Conservation (phyloP, 2,797 vertebrate species). For the Miichthys miiuy region DNA sequence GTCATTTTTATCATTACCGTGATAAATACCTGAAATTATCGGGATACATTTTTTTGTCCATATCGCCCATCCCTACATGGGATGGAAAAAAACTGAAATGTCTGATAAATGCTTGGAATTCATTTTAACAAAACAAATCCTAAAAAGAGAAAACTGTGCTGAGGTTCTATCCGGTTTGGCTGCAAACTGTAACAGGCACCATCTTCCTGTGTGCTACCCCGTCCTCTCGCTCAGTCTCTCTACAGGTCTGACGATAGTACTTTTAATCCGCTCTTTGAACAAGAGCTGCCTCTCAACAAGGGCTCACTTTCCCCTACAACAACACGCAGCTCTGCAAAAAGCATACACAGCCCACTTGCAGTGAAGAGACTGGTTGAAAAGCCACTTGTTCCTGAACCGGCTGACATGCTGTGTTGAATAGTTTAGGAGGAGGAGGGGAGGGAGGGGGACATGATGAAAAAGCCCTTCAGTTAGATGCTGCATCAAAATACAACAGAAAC, state of each 20-base stretch:
- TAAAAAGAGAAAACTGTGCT: neutral
- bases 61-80: neutral
- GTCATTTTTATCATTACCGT: no score
- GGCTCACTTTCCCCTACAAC: conserved; percentile 44
- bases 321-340: conserved; percentile 30
- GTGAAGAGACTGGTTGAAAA: conserved; percentile 45
- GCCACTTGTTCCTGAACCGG: conserved; percentile 36
- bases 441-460: neutral
- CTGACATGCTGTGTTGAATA: conserved; percentile 31
- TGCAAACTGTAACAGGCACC: conserved; percentile 24
- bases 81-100: neutral
- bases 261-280: conserved; percentile 59
- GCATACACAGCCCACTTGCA: conserved; percentile 39
- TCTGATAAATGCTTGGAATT: conserved; percentile 1
- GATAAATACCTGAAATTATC: no score
- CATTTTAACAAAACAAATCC: neutral
- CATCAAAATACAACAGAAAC: conserved; percentile 11
- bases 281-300: conserved; percentile 53
- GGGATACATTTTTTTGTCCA: no score
- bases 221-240: conserved; percentile 10
- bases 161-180: neutral
- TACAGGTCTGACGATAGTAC: conserved; percentile 35
- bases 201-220: conserved; percentile 8
- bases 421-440: neutral
- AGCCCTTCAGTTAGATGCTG: conserved; percentile 5